Evolutionary conservation across 2,888 invertebrate species (phyloP).

Genomic region (Pardosa pseudoannulata): DNA sequence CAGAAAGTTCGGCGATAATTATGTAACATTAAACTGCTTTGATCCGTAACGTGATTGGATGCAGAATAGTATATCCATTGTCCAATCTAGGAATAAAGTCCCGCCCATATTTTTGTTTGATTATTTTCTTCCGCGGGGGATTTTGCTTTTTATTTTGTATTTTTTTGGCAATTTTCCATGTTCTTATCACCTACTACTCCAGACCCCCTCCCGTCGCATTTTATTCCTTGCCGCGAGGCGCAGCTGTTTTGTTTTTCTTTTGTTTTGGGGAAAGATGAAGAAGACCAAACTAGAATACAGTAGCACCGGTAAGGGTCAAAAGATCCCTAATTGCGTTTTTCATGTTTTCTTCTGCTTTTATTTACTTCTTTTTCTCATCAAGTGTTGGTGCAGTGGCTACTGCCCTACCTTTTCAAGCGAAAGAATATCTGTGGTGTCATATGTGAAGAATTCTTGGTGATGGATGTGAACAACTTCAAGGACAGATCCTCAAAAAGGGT

Average conservation of each 20-base stretch:
- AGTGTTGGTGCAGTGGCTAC: conserved; percentile 11
- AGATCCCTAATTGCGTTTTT: conserved; percentile 71
- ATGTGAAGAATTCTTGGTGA: conserved; percentile 52
- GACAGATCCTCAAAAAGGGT: conserved; percentile 25
- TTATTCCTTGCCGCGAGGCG: not conserved
- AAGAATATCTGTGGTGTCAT: conserved; percentile 48
- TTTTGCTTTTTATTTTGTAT: no score
- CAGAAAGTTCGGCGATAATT: conserved; percentile 56
- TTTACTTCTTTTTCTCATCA: conserved; percentile 24
- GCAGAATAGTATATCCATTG: conserved; percentile 56
- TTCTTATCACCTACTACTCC: conserved; percentile 51
- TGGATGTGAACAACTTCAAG: conserved; percentile 48
- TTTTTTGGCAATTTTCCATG: conserved; percentile 24
- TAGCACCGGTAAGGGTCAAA: conserved; percentile 68
- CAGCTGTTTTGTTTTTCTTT: conserved; percentile 23
- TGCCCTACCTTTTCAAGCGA: conserved; percentile 48
- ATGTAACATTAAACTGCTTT: conserved; percentile 69
- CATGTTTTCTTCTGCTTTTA: conserved; percentile 37
- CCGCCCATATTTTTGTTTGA: conserved; percentile 60
- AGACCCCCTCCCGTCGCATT: conserved; percentile 33
- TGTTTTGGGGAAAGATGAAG: conserved; percentile 8
- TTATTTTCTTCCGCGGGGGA: conserved; percentile 19
- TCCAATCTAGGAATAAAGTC: conserved; percentile 56
- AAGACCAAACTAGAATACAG: conserved; percentile 33
- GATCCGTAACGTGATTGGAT: conserved; percentile 50